phyloP scores from a whole-genome alignment of 2,888 invertebrate species.

The Ischnus inquisitorius region DNA sequence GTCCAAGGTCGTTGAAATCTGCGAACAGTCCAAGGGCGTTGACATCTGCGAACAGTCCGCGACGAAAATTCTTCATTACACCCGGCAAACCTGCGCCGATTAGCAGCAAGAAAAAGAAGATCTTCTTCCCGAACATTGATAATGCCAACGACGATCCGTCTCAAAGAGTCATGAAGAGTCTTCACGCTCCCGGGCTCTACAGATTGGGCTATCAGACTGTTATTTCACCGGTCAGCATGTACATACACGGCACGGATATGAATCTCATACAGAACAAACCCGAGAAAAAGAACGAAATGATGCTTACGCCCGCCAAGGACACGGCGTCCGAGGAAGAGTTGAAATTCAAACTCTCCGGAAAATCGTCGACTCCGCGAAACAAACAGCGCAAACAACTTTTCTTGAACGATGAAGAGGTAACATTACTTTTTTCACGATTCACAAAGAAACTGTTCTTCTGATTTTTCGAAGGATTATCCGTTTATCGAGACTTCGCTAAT shows the following conservation, averaged over 20 bases:
- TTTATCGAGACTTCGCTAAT: not conserved
- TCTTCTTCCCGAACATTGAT: conserved; percentile 71
- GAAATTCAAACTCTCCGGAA: conserved; percentile 72
- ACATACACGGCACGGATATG: conserved; percentile 79
- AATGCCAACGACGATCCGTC: not conserved
- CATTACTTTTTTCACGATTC: too few species aligned
- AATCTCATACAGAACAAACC: conserved; percentile 77
- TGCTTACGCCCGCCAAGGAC: conserved; percentile 73
- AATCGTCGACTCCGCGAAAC: conserved; percentile 39
- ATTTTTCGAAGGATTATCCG: not conserved
- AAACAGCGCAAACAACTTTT: not conserved
- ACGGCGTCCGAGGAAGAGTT: conserved; percentile 59
- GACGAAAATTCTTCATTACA: conserved; percentile 73
- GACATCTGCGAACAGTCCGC: conserved; percentile 13
- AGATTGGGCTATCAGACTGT: conserved; percentile 75
- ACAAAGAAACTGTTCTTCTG: not conserved
- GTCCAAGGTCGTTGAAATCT: not conserved
- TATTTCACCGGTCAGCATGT: conserved; percentile 79
- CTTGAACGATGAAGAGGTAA: conserved; percentile 32
- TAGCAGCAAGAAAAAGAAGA: conserved; percentile 51
- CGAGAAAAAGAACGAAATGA: conserved; percentile 71
- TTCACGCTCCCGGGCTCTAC: conserved; percentile 68
- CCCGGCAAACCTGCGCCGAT: conserved; percentile 74
- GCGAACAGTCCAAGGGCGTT: not conserved
- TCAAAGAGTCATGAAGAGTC: conserved; percentile 67